Conservation (phyloP, 2,113 vertebrate genomes). For the Lophochroa leadbeateri region DNA sequence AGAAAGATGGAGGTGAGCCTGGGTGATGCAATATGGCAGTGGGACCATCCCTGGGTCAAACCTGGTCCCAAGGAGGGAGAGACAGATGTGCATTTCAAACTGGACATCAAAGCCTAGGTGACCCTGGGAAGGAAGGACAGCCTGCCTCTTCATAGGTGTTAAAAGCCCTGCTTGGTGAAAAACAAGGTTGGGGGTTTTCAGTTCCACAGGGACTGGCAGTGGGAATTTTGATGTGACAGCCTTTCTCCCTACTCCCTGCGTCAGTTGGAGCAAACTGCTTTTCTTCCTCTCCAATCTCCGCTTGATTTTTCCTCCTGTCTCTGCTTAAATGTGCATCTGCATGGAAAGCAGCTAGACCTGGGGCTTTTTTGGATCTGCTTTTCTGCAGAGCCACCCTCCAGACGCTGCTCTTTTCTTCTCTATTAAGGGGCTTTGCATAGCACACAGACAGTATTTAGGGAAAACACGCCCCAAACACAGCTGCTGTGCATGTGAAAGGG, state of each 20-base stretch:
- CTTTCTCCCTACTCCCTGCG: not conserved
- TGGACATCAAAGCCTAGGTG: not conserved
- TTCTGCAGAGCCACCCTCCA: not conserved
- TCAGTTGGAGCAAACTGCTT: not conserved
- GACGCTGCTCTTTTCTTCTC: not conserved
- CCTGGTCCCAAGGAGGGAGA: not conserved
- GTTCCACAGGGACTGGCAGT: not conserved
- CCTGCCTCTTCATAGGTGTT: not conserved
- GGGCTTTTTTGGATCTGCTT: not conserved
- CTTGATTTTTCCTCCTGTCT: not conserved
- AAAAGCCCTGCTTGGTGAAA: not conserved
- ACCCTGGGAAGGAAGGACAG: not conserved
- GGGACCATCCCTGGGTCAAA: not conserved
- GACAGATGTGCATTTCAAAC: not conserved
- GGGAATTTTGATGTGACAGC: not conserved
- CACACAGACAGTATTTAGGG: not conserved
- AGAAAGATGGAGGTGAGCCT: not conserved
- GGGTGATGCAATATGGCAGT: not conserved
- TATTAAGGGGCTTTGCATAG: not conserved
- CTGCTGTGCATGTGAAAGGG: not conserved
- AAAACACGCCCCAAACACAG: conserved; percentile 11
- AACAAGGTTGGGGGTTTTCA: not conserved
- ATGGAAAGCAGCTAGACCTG: not conserved
- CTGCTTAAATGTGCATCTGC: not conserved
- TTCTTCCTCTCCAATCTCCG: not conserved